Base-by-base conservation (phyloP, 2,113 vertebrate genomes). In the Pipra filicauda region DNA sequence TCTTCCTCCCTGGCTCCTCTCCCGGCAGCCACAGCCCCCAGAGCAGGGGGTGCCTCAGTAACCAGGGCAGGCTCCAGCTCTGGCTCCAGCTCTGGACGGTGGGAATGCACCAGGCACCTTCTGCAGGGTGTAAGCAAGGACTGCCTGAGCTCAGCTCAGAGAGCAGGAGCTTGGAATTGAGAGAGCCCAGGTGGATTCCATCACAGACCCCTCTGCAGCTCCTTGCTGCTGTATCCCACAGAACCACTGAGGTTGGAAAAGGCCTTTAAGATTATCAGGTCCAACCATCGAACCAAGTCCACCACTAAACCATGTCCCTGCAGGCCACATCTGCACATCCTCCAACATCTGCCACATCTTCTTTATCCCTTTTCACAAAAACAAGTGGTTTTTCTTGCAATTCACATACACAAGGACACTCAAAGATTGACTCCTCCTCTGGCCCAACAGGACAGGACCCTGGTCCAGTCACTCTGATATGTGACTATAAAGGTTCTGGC, bases 321-420 rank as follows among this genome's bases (percentile, higher is more conserved):
- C 15, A 12, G 55, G 30, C 54, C 54, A 31, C 54, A 55, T 33
- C 54, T 55, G 54, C 54, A 57, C 54, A 33, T 33, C 54, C 31
- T 33, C 55, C 9, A 33, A 21, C 20, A 33, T n/a, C 57, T 58
- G 33, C 33, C 57, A 59, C 57, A 24, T 11, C 22, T 59, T 16
- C 55, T 70, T n/a, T 4, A 15, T 11, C 23, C 27, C n/a, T 48
- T 31, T 31, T 31, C 79, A 43, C n/a, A 43, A 23, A 33, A 26
- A 1, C 0, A 18, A 4, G 3, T 12, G 37, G 9, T 5, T 19
- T 11, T 20, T 54, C 24, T 31, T 43, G 35, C 62, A n/a, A 13
- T 24, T 46, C 54, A 28, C 48, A 4, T 16, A 15, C 3, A 5
- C 8, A 2, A 22, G 48, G 30, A 46, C 30, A 6, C 37, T 46